phyloP scores from a whole-genome alignment of 2,888 invertebrate species.

The Branchipolynoe longqiensis region DNA sequence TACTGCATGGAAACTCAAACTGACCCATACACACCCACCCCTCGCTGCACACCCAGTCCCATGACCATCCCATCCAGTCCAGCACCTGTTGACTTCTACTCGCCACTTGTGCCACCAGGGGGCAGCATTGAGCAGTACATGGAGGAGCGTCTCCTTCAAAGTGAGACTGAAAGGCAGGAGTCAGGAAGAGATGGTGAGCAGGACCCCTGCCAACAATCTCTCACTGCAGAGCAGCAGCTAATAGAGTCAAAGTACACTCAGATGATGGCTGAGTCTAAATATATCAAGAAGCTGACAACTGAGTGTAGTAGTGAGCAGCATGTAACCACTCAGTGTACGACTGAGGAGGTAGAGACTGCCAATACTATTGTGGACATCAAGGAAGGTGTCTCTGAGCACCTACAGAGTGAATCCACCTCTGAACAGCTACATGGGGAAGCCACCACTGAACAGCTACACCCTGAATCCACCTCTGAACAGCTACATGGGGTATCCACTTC shows the following conservation, averaged over 20 bases:
- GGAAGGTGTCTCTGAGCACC: too few relatives aligned
- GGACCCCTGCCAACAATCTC: too few relatives aligned
- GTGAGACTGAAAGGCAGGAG: too few relatives aligned
- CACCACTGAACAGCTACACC: too few relatives aligned
- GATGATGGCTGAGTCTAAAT: background rate
- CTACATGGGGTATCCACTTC: too few relatives aligned
- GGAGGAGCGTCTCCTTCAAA: background rate
- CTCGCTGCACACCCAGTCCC: conserved; percentile 31
- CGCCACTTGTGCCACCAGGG: background rate
- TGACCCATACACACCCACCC: too few relatives aligned
- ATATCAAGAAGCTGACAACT: too few relatives aligned
- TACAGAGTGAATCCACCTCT: too few relatives aligned
- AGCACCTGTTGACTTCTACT: background rate
- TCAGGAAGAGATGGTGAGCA: background rate
- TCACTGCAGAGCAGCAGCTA: background rate
- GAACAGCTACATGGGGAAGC: too few relatives aligned
- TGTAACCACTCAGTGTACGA: background rate
- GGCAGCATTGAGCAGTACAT: background rate
- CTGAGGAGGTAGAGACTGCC: background rate
- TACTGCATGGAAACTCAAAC: conserved; percentile 20
- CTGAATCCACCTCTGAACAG: too few relatives aligned
- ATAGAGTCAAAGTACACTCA: background rate
- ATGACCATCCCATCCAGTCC: background rate
- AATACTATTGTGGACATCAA: too few relatives aligned
- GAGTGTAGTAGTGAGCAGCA: background rate